phyloP scores from a whole-genome alignment of 37 sponge, comb jelly and placozoan genomes.

The Chondrilla cf. caribensis region DNA sequence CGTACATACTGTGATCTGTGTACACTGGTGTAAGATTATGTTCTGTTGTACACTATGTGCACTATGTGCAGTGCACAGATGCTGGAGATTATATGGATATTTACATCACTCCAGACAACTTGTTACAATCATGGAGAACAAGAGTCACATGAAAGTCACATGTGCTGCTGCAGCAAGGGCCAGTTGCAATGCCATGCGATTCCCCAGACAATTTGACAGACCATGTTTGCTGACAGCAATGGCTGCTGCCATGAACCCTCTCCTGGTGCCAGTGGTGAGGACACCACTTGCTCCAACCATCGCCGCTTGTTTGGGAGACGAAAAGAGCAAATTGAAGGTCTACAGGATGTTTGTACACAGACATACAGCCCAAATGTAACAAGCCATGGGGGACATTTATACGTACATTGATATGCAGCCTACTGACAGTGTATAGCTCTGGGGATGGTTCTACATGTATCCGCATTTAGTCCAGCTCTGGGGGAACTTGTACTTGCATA shows the following conservation, averaged over 20 bases:
- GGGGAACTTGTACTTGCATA: no score
- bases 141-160: conserved; percentile 29
- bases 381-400: no score
- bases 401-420: no score
- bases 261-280: conserved; percentile 12
- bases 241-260: conserved; percentile 40
- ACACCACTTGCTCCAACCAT: conserved; percentile 34
- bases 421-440: no score
- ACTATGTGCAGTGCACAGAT: background rate
- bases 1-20: background rate
- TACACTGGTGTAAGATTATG: no score
- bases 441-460: no score
- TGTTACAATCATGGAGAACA: conserved; percentile 9
- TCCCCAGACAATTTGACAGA: conserved; percentile 28
- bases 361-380: background rate
- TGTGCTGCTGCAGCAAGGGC: conserved; percentile 32
- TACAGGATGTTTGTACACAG: background rate
- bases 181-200: conserved; percentile 37
- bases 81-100: background rate
- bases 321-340: conserved; percentile 38
- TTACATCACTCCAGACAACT: conserved; percentile 17
- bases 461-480: no score
- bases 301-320: conserved; percentile 50
- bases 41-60: background rate
- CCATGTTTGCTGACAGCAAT: conserved; percentile 42